A percentile compares a stretch with the other conserved stretches of the same genome.
These are phyloP conservation scores for Dermatemys mawii DNA, from an alignment of 2,113 vertebrate species.

Conservation along the genomic window DNA sequence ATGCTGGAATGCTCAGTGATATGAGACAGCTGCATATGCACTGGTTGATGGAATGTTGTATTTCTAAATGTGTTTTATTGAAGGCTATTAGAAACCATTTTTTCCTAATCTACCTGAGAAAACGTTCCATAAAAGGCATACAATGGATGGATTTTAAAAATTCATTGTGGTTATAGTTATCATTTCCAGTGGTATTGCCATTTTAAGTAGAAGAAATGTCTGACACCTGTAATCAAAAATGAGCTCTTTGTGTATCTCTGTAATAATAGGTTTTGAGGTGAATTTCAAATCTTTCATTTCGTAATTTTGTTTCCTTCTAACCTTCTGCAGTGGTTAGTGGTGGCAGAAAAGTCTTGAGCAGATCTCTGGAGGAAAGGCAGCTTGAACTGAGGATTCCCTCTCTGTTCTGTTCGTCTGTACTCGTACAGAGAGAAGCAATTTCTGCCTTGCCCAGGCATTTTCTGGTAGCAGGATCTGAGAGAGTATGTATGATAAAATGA, in stretches of 20 bases:
- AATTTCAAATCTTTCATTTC: background rate
- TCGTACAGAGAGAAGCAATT: background rate
- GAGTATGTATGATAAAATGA: background rate
- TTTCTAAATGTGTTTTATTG: background rate
- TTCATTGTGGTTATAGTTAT: background rate
- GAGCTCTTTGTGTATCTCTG: background rate
- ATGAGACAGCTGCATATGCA: background rate
- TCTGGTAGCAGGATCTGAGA: background rate
- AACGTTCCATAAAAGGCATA: background rate
- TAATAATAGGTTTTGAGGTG: background rate
- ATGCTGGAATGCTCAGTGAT: background rate
- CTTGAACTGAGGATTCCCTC: background rate
- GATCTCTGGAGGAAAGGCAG: conserved; percentile 60
- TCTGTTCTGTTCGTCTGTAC: background rate
- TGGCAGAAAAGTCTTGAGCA: conserved; percentile 32
- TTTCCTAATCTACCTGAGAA: background rate
- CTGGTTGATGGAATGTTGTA: background rate
- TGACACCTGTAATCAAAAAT: background rate
- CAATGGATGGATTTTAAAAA: background rate
- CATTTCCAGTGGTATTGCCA: background rate
- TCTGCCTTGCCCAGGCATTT: background rate
- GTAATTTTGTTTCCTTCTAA: conserved; percentile 32
- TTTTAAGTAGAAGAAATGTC: background rate
- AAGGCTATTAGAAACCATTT: background rate
- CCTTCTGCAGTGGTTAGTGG: background rate